phyloP scores from a whole-genome alignment of 2,888 invertebrate species.

The Cryptocephalus primarius region DNA sequence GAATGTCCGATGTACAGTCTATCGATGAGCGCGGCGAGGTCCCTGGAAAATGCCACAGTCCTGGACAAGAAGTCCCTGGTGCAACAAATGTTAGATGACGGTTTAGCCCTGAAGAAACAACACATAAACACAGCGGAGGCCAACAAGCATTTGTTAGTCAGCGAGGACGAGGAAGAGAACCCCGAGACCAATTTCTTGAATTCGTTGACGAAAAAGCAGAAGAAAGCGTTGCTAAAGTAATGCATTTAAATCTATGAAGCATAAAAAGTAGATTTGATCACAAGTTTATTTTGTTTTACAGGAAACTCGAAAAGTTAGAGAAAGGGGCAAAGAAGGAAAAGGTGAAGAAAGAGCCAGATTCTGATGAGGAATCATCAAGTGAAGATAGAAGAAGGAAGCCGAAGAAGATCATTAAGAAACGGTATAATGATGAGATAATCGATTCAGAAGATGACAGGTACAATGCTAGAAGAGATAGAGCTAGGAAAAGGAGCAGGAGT shows the following conservation, averaged over 20 bases:
- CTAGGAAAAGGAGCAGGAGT: too few species aligned
- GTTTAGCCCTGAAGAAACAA: constrained; percentile 75
- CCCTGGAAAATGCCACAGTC: constrained; percentile 50
- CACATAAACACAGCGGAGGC: constrained; percentile 42
- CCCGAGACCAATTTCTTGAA: constrained; percentile 74
- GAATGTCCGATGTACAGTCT: constrained; percentile 91
- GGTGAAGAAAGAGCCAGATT: too few species aligned
- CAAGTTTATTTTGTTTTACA: too few species aligned
- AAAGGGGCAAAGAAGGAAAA: too few species aligned
- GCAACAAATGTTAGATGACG: constrained; percentile 87
- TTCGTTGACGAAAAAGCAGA: constrained; percentile 76
- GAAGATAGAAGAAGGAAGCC: too few species aligned
- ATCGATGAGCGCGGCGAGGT: constrained; percentile 72
- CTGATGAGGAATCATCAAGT: too few species aligned
- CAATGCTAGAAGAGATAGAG: too few species aligned
- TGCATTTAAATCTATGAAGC: constrained; percentile 9
- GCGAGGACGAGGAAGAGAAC: constrained; percentile 42
- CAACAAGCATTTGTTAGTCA: constrained; percentile 51
- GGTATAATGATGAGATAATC: too few species aligned
- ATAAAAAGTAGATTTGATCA: too few species aligned
- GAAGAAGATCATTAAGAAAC: too few species aligned
- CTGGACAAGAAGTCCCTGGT: constrained; percentile 65
- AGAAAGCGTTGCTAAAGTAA: constrained; percentile 80
- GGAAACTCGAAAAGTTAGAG: too few species aligned
- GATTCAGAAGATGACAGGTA: too few species aligned